Conservation (phyloP, 2,113 vertebrate species). For the Nannobrachium achirus region DNA sequence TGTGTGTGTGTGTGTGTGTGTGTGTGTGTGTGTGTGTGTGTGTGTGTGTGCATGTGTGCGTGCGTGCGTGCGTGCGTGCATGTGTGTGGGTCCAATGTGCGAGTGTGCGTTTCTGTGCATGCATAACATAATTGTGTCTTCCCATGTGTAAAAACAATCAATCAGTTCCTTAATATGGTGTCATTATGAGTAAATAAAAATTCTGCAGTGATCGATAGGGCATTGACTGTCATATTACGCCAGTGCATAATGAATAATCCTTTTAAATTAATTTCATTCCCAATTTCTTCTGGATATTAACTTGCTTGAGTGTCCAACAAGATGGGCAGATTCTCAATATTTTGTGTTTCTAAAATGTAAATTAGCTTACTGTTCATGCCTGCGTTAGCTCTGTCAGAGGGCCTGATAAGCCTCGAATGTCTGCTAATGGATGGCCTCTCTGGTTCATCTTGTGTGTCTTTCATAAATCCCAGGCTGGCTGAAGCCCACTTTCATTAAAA, state of each 20-base stretch:
- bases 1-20: slow-evolving; percentile 1
- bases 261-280: slow-evolving; percentile 46
- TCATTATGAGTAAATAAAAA: slow-evolving; percentile 74
- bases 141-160: slow-evolving; percentile 76
- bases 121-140: slow-evolving; percentile 63
- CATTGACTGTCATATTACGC: slow-evolving; percentile 70
- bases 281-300: slow-evolving; percentile 41
- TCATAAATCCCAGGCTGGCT: slow-evolving; percentile 53
- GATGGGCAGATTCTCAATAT: slow-evolving; percentile 30
- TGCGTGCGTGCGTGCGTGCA: neutral
- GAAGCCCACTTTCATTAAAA: slow-evolving; percentile 34
- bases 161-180: slow-evolving; percentile 67
- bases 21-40: neutral
- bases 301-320: slow-evolving; percentile 29
- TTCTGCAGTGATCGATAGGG: slow-evolving; percentile 64
- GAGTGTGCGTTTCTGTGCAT: slow-evolving; percentile 1
- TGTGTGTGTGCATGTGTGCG: neutral
- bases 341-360: slow-evolving; percentile 47
- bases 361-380: slow-evolving; percentile 49
- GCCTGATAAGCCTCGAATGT: slow-evolving; percentile 38
- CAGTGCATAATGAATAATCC: slow-evolving; percentile 54
- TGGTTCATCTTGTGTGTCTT: slow-evolving; percentile 30
- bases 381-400: slow-evolving; percentile 40
- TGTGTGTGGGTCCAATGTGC: no score
- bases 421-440: slow-evolving; percentile 19